Percentiles rank a stretch among this genome's conserved stretches.
Conservation (phyloP, 1,140 invertebrate genomes). For the Ceratosolen solmsi region DNA sequence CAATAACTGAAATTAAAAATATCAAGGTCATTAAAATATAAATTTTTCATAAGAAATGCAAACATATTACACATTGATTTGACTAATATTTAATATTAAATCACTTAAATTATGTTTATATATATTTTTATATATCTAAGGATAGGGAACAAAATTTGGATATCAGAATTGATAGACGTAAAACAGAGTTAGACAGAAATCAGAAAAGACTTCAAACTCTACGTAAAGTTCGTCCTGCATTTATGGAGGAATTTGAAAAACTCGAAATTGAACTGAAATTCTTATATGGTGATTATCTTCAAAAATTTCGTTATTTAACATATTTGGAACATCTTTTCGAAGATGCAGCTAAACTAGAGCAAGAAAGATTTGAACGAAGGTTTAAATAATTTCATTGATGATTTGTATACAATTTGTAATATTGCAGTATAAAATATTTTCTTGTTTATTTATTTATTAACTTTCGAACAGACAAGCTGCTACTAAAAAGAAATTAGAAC, state of each 20-base stretch:
- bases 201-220: slow-evolving; percentile 93
- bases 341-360: slow-evolving; percentile 80
- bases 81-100: no score
- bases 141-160: slow-evolving; percentile 84
- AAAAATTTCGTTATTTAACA: slow-evolving; percentile 89
- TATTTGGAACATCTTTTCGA: slow-evolving; percentile 85
- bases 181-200: slow-evolving; percentile 91
- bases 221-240: slow-evolving; percentile 97
- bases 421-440: no score
- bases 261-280: slow-evolving; percentile 89
- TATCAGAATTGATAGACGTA: slow-evolving; percentile 92
- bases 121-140: slow-evolving; percentile 47
- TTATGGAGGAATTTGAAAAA: slow-evolving; percentile 96
- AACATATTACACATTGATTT: no score
- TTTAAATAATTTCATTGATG: no score
- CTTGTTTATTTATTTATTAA: not conserved
- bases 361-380: slow-evolving; percentile 78
- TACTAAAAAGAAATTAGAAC: slow-evolving; percentile 73
- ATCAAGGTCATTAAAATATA: slow-evolving; percentile 76
- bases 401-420: no score
- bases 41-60: not conserved
- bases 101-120: no score
- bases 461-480: slow-evolving; percentile 67
- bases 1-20: slow-evolving; percentile 84
- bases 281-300: slow-evolving; percentile 91